Evolutionary conservation across 2,113 vertebrate genomes (phyloP), one percentile per base, ranked within the genome.

Genomic region (Oreocharis arfaki): DNA sequence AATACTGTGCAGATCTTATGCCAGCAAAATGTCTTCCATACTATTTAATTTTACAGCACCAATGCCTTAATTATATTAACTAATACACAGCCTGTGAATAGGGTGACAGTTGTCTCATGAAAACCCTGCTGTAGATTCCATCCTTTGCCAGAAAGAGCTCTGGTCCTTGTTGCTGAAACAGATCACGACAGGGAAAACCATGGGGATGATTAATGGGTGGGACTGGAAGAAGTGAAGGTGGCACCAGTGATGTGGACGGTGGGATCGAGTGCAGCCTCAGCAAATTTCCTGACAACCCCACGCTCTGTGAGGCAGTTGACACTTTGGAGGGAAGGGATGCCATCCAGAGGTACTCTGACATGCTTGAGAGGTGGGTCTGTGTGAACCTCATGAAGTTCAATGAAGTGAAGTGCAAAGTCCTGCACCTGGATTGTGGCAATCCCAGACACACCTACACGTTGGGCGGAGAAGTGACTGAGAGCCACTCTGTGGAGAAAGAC

Each of bases 21-120:
- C 94, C 95, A 95, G 92, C 78, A 92, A 88, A 93, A 84, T 86
- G 77, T 94, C 93, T 94, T 53, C 84, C 4, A 24, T 60, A 59
- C 52, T 57, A 39, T 97, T 85, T 96, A 85, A 97, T 95, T 96
- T 96, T 95, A 97, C 37, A 90, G 84, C 90, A 93, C 93, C 87
- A 79, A 69, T 83, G 76, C 74, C 41, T 96, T 95, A 94, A 96
- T 96, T 94, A 96, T 89, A 96, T 96, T 84, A 83, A 86, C 56
- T 91, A 87, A 87, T 94, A 94, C 84, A 35, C 47, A 95, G 88
- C 50, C 64, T 93, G 60, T 68, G 96, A 94, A 94, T 93, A 59
- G 79, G 63, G 77, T 97, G 86, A 94, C 93, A 94, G 78, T 95
- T 95, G 61, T 83, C 90, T 95, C 27, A n/a, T 95, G 93, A 94